Evolutionary conservation across 92 coral and sea anemone species (phyloP).

Genomic region (Siderastrea radians): DNA sequence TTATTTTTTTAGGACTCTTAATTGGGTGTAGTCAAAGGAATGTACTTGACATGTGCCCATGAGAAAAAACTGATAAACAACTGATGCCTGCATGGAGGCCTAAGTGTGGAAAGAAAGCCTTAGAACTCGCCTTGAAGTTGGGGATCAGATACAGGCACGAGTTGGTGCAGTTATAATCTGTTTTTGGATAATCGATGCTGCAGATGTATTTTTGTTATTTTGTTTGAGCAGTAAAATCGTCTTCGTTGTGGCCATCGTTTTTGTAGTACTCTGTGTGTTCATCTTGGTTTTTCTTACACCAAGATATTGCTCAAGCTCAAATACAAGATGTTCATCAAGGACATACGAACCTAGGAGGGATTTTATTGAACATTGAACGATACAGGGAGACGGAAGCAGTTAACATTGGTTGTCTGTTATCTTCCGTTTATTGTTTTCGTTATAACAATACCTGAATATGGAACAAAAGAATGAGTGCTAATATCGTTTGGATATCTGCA

Average conservation of each 20-base stretch:
- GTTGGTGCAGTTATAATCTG: neutral
- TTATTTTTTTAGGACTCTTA: too few species aligned
- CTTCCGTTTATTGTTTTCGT: neutral
- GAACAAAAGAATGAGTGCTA: neutral
- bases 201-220: neutral
- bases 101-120: neutral
- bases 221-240: neutral
- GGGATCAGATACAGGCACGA: neutral
- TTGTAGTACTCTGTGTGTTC: neutral
- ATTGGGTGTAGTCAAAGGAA: too few species aligned
- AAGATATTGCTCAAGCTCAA: neutral
- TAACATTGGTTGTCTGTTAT: neutral
- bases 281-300: neutral
- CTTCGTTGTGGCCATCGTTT: neutral
- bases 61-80: too few species aligned
- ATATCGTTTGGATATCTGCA: neutral
- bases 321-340: neutral
- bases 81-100: neutral
- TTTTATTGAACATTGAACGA: neutral
- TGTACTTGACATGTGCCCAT: too few species aligned
- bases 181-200: neutral
- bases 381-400: conserved; percentile 12
- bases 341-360: neutral
- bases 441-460: neutral
- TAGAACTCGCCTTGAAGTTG: neutral